A percentile compares a stretch with the other conserved stretches of the same genome.
phyloP scores from a whole-genome alignment of 2,113 vertebrate genomes.

The Lota lota region DNA sequence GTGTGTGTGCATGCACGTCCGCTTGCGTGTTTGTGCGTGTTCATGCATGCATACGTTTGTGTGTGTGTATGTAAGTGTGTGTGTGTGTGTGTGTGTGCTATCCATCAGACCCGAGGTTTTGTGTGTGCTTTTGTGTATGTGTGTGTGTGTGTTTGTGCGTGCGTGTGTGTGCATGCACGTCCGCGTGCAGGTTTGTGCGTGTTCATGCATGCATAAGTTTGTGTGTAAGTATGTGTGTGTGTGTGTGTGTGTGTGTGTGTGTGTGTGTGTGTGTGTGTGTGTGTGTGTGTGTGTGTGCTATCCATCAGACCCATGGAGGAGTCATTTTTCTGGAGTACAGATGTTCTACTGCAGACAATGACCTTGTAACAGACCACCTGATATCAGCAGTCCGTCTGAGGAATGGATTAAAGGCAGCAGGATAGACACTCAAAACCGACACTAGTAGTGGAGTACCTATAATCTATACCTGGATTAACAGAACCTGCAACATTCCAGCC shows the following conservation, averaged over 20 bases:
- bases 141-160: not conserved
- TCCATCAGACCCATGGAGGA: not conserved
- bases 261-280: not conserved
- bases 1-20: not conserved
- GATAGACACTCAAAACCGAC: not conserved
- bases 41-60: not conserved
- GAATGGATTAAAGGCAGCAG: not conserved
- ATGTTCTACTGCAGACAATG: not conserved
- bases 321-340: not conserved
- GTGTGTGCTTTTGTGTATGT: not conserved
- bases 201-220: slow-evolving; percentile 11
- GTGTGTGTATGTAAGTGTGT: not conserved
- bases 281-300: not conserved
- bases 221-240: slow-evolving; percentile 9
- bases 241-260: not conserved
- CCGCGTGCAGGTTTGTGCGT: slow-evolving; percentile 10
- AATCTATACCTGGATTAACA: not conserved
- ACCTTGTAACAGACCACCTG: not conserved
- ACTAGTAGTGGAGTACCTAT: not conserved
- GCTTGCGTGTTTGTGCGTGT: not conserved
- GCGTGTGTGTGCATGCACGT: slow-evolving; percentile 13
- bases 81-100: not conserved
- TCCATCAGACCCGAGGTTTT: not conserved
- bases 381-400: too few species aligned
- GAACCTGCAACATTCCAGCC: too few species aligned